Evolutionary conservation across 2,888 invertebrate species (phyloP), one percentile per base, ranked within the genome.

Genomic region (Scaptomyza parva): DNA sequence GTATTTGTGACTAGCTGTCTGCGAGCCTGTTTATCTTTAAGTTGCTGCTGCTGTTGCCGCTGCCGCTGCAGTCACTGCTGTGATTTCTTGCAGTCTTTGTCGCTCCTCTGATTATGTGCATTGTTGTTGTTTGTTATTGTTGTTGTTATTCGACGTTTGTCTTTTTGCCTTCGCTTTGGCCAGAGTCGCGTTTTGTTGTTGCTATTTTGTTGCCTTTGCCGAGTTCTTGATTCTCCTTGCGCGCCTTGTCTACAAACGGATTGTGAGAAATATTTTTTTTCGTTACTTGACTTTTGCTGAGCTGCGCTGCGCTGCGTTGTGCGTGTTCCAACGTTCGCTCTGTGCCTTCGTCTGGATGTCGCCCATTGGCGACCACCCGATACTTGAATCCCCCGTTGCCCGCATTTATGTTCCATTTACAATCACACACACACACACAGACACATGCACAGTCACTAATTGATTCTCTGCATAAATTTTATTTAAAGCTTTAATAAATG

Each of bases 401-500:
- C 43, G 44, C 57, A 47, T 61, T 65, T 62, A 43, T 66, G 80
- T 50, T 70, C 48, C 68, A 72, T 48, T 52, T 28, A 22, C n/a
- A n/a, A n/a, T n/a, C 67, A 40, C 26, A 24, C 39, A 40, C 8
- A 17, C 24, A 44, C 24, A 41, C 41, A 43, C 24, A 24, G 9
- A 26, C 24, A 9, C 8, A 30, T 9, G 18, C 47, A 20, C 5
- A 20, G n/a, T 6, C 74, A 70, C 85, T 87, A 85, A 85, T 87
- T 85, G 87, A 87, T 85, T 85, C 75, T 86, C 78, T 86, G 83
- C 85, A 87, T 86, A 87, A 86, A 86, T 86, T 86, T 81, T 87
- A 86, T 86, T 86, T 86, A 86, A 87, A 87, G 83, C 83, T 86
- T 86, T 87, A 84, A 86, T 88, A 86, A 86, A 86, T 86, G 86